Base-by-base conservation (phyloP, 2,113 vertebrate species). In the Anser brachyrhynchus region DNA sequence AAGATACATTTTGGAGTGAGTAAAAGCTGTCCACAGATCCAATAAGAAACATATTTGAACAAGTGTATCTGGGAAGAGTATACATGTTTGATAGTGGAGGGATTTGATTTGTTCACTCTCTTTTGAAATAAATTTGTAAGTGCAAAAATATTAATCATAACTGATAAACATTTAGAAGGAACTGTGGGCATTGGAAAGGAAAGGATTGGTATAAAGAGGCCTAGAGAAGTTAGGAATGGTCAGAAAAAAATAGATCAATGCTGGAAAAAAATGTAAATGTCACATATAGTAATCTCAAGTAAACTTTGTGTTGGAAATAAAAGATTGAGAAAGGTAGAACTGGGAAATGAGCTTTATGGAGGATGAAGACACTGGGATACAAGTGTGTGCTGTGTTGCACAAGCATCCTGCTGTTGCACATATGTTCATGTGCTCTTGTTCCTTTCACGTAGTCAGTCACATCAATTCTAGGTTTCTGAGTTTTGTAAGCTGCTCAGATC, bases 361-460 rank as follows among this genome's bases (percentile, higher is more conserved):
- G 3, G 29, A 10, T 35, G n/a, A 21, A 52, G 71, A 41, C 19
- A 6, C 21, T 19, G 8, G 46, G 35, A 22, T 81, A 14, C 12
- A 59, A 64, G 22, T 31, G 19, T 2, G 18, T 28, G 11, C 17
- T 57, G 10, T 1, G 7, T 20, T 66, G 49, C 10, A 11, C 5
- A 0, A 5, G 3, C 8, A 15, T 58, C 35, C 8, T 33, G 21
- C 13, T 66, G 13, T n/a, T 76, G 41, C 5, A 0, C 17, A 1
- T n/a, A 43, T 21, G 23, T 0, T 70, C 35, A n/a, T 11, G 33
- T 57, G 33, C 37, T 49, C 6, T 0, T 31, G 19, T 33, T 84
- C 37, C 19, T 80, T 54, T 77, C 4, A 0, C 6, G 28, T 28
- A 31, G 46, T 66, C 51, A 14, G 0, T 11, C 39, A 23, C 43